Evolutionary conservation across 1,140 invertebrate genomes (phyloP), one percentile per base, ranked within the genome.

Genomic region (Ceratina australensis): DNA sequence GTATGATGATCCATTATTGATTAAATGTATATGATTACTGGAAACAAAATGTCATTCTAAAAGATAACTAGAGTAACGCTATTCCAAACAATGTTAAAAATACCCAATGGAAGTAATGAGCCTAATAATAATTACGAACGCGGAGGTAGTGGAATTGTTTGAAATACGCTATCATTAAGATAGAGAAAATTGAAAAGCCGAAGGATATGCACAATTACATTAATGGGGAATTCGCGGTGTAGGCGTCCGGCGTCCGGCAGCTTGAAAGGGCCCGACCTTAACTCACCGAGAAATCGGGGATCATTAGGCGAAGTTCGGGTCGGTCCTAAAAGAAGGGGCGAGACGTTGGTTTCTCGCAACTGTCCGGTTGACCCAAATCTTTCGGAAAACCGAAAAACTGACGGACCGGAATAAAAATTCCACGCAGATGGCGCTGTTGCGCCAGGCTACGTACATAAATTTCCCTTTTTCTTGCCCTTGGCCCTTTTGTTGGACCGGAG

Each of bases 221-320:
- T 61, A 77, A 61, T 26, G 56, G 47, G n/a, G 15, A 52, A 83
- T 79, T 81, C 69, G 64, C 64, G 66, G 69, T 15, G 12, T 33
- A 54, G 33, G 69, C 47, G 72, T n/a, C n/a, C 1, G 66, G 16
- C 18, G 20, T 78, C 72, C 73, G 72, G 61, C 57, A 28, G 8
- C 28, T 59, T 78, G 60, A 86, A 73, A 26, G 49, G 50, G 20
- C 22, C 49, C 33, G 12, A 33, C 60, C 66, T 82, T 82, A 87
- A 87, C 83, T 87, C 73, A 81, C 80, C 80, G 66, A 77, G 78
- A 87, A 87, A 87, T 87, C 86, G 67, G 79, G 75, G 82, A 87
- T 87, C 82, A 86, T 87, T 87, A 87, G 84, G 59, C 68, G 77
- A 84, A 82, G 52, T 75, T 82, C 77, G 57, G 83, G 63, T 56